Evolutionary conservation across 2,888 invertebrate species (phyloP).

Genomic region (Dryadula phaetusa): DNA sequence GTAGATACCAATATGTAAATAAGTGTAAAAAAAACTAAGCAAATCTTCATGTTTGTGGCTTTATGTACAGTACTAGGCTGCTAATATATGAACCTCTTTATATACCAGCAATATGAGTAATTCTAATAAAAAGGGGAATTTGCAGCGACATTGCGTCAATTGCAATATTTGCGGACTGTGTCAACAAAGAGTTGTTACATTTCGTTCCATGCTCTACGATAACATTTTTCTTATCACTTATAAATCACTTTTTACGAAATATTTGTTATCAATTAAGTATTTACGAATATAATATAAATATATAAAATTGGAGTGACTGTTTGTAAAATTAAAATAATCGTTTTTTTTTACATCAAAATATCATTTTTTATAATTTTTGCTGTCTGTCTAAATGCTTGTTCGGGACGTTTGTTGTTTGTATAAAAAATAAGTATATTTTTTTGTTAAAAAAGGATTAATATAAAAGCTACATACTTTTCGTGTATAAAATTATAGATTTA

Average conservation of each 20-base stretch:
- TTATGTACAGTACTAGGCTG: not conserved
- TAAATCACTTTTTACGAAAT: not conserved
- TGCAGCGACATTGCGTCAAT: slow-evolving; percentile 3
- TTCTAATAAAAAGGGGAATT: not conserved
- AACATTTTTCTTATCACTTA: not conserved
- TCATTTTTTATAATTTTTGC: too few relatives aligned
- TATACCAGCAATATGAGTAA: not conserved
- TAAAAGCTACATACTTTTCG: too few relatives aligned
- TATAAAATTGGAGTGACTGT: too few relatives aligned
- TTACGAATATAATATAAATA: too few relatives aligned
- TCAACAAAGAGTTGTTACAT: not conserved
- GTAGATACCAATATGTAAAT: not conserved
- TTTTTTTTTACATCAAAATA: too few relatives aligned
- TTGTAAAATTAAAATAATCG: too few relatives aligned
- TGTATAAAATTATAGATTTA: too few relatives aligned
- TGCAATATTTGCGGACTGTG: not conserved
- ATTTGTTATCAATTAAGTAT: not conserved
- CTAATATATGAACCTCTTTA: not conserved
- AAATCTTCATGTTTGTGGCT: slow-evolving; percentile 7
- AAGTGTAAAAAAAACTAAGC: not conserved
- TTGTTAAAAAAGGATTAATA: too few relatives aligned
- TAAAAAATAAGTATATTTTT: too few relatives aligned
- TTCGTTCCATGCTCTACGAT: not conserved
- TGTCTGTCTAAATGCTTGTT: too few relatives aligned
- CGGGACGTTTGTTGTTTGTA: too few relatives aligned